A percentile compares a stretch with the other conserved stretches of the same genome.
Conservation (phyloP, 2,113 vertebrate genomes). For the Tenrec ecaudatus region DNA sequence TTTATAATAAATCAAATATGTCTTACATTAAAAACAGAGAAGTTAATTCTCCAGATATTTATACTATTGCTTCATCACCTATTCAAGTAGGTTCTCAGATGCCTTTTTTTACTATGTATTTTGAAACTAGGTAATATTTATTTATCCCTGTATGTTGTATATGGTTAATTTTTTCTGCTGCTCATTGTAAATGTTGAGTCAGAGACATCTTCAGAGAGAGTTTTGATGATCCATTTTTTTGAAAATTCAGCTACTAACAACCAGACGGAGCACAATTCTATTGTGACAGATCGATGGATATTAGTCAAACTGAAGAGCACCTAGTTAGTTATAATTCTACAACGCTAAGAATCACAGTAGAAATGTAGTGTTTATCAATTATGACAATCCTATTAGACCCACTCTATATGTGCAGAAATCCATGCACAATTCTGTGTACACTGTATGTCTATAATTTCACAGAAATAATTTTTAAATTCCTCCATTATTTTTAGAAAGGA, state of each 20-base stretch:
- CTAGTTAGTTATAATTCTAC: neutral
- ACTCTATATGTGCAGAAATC: neutral
- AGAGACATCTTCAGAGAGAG: neutral
- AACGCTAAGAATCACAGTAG: neutral
- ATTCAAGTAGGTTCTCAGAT: neutral
- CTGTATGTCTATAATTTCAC: neutral
- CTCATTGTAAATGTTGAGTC: neutral
- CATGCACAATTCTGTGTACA: neutral
- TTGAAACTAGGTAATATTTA: neutral
- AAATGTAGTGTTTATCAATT: neutral
- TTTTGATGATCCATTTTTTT: neutral
- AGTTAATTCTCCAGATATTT: neutral
- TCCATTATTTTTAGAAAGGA: neutral
- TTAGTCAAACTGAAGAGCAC: neutral
- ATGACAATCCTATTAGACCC: accelerated
- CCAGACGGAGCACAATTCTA: neutral
- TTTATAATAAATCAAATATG: constrained; percentile 84
- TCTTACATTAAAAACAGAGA: constrained; percentile 57
- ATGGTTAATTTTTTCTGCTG: neutral
- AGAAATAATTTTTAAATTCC: neutral
- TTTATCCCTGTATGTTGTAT: neutral
- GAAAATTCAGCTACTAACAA: neutral
- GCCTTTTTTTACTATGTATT: neutral
- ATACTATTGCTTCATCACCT: neutral
- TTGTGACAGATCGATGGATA: neutral